Conservation (phyloP, 2,797 vertebrate species). For the Rhinella marina region DNA sequence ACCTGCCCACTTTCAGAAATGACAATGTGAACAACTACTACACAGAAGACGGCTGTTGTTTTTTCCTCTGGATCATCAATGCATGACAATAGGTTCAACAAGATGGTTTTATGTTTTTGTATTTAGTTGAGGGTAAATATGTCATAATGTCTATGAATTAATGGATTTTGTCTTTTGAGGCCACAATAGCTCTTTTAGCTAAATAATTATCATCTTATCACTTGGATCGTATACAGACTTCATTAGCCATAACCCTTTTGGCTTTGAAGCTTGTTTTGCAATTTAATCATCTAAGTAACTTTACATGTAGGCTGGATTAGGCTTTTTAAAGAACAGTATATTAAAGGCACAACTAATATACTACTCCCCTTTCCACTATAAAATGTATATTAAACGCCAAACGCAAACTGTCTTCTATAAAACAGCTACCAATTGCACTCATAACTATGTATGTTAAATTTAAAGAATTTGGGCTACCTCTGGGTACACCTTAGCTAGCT, state of each 20-base stretch:
- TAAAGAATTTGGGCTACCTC: background rate
- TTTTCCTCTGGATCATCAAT: too few relatives aligned
- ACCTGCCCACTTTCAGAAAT: too few relatives aligned
- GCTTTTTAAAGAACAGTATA: background rate
- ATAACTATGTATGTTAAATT: background rate
- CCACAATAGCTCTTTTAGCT: background rate
- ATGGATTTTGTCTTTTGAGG: background rate
- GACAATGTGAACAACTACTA: too few relatives aligned
- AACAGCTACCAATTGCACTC: background rate
- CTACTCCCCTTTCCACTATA: background rate
- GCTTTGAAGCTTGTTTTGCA: background rate
- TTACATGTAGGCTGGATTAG: background rate
- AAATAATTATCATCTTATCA: background rate
- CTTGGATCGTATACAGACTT: background rate
- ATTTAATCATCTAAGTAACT: background rate
- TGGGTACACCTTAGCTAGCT: background rate
- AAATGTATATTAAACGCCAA: conserved; percentile 7
- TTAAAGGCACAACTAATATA: background rate
- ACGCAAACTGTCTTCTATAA: conserved; percentile 9
- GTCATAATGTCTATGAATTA: background rate
- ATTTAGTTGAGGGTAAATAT: background rate
- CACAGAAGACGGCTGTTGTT: too few relatives aligned
- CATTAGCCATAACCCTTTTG: background rate
- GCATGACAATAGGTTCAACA: too few relatives aligned
- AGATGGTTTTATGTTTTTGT: too few relatives aligned